phyloP scores from a whole-genome alignment of 2,113 vertebrate genomes.

The Macrotis lagotis region DNA sequence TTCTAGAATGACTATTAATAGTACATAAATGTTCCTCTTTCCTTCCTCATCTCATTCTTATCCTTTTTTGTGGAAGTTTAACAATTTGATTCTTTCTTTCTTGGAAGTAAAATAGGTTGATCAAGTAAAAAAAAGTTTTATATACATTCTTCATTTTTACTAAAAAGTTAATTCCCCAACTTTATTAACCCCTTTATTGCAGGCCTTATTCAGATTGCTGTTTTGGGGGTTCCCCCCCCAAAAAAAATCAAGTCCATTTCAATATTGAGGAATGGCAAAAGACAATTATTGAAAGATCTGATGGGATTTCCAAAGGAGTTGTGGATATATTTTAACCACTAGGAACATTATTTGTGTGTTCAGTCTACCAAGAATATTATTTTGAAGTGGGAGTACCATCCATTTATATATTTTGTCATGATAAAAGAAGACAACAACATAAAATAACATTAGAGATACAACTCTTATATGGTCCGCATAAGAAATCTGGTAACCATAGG shows the following conservation, averaged over 20 bases:
- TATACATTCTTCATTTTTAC: background rate
- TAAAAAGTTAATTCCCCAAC: background rate
- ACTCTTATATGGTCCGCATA: background rate
- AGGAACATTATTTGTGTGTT: background rate
- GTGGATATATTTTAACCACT: background rate
- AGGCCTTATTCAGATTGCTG: background rate
- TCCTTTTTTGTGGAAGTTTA: background rate
- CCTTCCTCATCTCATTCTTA: background rate
- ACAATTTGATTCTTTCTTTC: background rate
- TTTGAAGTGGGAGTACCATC: background rate
- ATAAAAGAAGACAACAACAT: background rate
- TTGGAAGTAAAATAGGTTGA: background rate
- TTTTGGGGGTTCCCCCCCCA: background rate
- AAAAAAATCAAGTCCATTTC: background rate
- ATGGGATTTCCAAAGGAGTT: background rate
- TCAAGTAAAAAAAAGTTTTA: background rate
- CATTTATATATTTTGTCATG: background rate
- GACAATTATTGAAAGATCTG: background rate
- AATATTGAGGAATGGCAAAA: background rate
- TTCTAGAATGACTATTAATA: background rate
- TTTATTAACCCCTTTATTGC: background rate
- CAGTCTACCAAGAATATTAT: background rate
- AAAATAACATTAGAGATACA: background rate
- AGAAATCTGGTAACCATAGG: background rate
- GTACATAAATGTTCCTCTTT: background rate